Evolutionary conservation across 1,140 invertebrate species (phyloP).

Genomic region (Trachymyrmex septentrionalis): DNA sequence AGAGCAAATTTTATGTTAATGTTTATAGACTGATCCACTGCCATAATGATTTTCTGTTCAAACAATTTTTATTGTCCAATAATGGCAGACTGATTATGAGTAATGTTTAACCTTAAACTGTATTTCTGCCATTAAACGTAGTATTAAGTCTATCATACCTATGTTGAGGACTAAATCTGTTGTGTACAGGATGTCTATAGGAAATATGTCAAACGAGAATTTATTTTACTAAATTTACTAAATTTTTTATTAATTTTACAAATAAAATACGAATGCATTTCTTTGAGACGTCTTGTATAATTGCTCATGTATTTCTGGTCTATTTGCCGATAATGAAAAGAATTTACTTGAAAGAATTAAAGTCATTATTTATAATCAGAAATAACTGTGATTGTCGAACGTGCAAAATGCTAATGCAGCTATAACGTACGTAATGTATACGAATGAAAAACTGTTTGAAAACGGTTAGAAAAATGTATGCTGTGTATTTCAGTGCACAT

Average conservation of each 20-base stretch:
- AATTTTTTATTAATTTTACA: too few relatives aligned
- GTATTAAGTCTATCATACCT: conserved; percentile 1
- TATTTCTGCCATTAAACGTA: conserved; percentile 35
- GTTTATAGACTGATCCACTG: conserved; percentile 60
- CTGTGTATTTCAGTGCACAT: background rate
- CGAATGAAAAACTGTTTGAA: background rate
- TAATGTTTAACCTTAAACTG: background rate
- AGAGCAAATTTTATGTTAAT: conserved; percentile 17
- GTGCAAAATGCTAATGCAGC: conserved; percentile 6
- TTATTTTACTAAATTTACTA: background rate
- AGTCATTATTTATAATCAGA: conserved; percentile 15
- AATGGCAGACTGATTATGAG: background rate
- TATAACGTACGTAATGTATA: conserved; percentile 4
- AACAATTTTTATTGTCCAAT: background rate
- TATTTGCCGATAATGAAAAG: background rate
- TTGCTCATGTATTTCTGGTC: background rate
- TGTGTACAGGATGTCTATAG: background rate
- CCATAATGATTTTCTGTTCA: conserved; percentile 48
- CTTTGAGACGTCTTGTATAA: conserved; percentile 23
- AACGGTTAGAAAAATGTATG: conserved; percentile 26
- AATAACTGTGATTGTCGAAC: conserved; percentile 50
- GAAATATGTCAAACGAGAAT: background rate
- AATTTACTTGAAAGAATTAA: background rate
- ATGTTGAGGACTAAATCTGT: background rate
- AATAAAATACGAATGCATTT: background rate